Evolutionary conservation across 2,113 vertebrate species (phyloP), one percentile per base, ranked within the genome.

Genomic region (Rynchops niger): DNA sequence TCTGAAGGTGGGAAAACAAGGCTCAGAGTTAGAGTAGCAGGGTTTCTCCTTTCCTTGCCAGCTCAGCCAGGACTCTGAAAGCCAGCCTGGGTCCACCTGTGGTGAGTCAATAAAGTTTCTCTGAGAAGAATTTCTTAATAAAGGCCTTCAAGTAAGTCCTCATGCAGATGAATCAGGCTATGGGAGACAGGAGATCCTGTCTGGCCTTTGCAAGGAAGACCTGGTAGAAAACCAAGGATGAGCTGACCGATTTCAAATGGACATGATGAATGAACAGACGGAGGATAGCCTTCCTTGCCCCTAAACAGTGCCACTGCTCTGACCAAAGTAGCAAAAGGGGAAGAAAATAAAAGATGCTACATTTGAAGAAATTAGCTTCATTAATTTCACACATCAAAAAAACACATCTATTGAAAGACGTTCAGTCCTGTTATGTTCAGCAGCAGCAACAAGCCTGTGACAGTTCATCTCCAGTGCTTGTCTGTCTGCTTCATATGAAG

Each of bases 341-440:
- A 89, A 63, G 71, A 45, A 82, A 73, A 81, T 15, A 70, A 74
- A 76, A 76, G 38, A 67, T 22, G 13, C 6, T 63, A 34, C 14
- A 38, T 47, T 23, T 88, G n/a, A 94, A 59, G 20, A 90, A 71
- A 95, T 71, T 16, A 63, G 4, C 47, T 92, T 78, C 5, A 59
- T 59, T 82, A 43, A 58, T 70, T 83, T 73, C 50, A 23, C 11
- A 10, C 23, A 59, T 80, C 30, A 56, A 62, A 79, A 81, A 52
- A n/a, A 0, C 38, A 49, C 0, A 0, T 32, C 13, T 53, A 1
- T 18, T 47, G n/a, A 69, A 89, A 79, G 36, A 69, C 66, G 12
- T 62, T 86, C 50, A 88, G 47, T 22, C n/a, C 11, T 71, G 21
- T 66, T 95, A 74, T 15, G 12, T 40, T 82, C 77, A 42, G 30